Evolutionary conservation across 2,113 vertebrate species (phyloP).

Genomic region (Xiphophorus hellerii): DNA sequence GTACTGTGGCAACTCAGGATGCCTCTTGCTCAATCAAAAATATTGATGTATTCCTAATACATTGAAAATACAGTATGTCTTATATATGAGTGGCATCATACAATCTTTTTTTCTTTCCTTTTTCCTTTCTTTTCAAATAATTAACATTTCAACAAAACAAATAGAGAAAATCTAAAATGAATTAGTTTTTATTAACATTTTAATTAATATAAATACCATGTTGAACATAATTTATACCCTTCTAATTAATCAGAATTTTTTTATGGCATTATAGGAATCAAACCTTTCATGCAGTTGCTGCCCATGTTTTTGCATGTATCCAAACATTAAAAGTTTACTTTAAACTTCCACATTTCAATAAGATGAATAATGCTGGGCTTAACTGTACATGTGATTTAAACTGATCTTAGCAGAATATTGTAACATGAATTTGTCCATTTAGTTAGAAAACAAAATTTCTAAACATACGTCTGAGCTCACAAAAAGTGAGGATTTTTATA

Average conservation of each 20-base stretch:
- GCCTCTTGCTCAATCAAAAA: neutral
- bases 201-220: neutral
- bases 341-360: neutral
- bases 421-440: no score
- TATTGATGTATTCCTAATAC: neutral
- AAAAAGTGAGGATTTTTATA: no score
- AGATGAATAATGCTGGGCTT: neutral
- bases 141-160: no score
- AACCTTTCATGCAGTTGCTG: neutral
- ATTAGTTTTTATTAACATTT: neutral
- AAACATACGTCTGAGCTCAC: no score
- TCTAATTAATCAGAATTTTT: neutral
- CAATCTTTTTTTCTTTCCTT: neutral
- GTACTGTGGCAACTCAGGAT: conserved; percentile 3
- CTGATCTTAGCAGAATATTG: no score
- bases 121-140: no score
- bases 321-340: neutral
- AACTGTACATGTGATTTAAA: neutral
- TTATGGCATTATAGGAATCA: neutral
- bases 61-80: no score
- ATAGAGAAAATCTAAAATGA: neutral
- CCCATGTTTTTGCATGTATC: neutral
- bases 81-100: neutral
- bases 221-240: neutral
- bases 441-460: no score